Conservation (phyloP, 1,140 invertebrate genomes). For the Luehdorfia chinensis region DNA sequence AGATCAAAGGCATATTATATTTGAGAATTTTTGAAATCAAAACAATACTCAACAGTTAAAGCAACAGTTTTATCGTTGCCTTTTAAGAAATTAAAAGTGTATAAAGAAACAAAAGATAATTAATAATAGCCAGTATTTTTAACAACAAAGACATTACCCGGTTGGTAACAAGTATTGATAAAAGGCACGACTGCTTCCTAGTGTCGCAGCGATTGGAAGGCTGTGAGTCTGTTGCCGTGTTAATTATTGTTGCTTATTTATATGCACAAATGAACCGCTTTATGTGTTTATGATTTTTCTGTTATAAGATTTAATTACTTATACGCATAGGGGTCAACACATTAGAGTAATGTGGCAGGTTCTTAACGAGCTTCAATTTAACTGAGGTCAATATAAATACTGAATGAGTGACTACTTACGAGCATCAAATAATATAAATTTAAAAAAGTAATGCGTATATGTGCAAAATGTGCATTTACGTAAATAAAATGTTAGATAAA, state of each 20-base stretch:
- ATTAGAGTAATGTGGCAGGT: no score
- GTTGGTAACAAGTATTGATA: slow-evolving; percentile 21
- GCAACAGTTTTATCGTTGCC: not conserved
- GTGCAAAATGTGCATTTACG: no score
- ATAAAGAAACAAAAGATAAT: not conserved
- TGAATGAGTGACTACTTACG: no score
- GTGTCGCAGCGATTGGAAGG: slow-evolving; percentile 20
- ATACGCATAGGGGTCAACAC: no score
- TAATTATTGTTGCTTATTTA: slow-evolving; percentile 19
- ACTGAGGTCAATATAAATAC: no score
- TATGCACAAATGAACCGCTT: slow-evolving; percentile 1
- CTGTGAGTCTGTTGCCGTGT: slow-evolving; percentile 17
- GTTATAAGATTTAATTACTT: not conserved
- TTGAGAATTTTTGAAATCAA: not conserved
- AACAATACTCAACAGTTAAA: no score
- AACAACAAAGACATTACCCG: slow-evolving; percentile 18
- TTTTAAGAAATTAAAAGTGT: not conserved
- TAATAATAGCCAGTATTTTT: slow-evolving; percentile 8
- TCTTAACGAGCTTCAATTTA: no score
- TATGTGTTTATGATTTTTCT: not conserved
- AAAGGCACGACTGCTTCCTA: slow-evolving; percentile 18
- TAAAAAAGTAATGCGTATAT: no score
- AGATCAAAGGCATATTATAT: not conserved
- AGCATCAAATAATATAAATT: no score
- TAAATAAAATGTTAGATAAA: no score